phyloP scores from a whole-genome alignment of 1,140 invertebrate genomes.

The Nilaparvata lugens region DNA sequence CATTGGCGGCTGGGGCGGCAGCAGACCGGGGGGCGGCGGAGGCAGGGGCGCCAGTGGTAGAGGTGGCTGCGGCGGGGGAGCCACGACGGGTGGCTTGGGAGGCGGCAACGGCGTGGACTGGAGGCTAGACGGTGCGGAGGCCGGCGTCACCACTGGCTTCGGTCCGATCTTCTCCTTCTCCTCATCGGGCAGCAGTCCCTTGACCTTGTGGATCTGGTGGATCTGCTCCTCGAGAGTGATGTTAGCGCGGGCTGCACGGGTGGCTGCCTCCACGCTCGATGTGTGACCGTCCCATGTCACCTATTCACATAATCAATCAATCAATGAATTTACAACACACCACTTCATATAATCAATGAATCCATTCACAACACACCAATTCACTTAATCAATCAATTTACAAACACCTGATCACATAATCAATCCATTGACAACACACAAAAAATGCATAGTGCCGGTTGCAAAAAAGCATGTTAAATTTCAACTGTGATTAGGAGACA shows the following conservation, averaged over 20 bases:
- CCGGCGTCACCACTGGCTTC: constrained; percentile 48
- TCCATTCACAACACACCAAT: no score
- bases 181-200: constrained; percentile 86
- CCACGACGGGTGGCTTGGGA: constrained; percentile 29
- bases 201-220: constrained; percentile 92
- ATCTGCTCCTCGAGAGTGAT: constrained; percentile 96
- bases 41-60: constrained; percentile 32
- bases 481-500: no score
- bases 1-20: constrained; percentile 35
- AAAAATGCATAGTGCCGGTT: no score
- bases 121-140: constrained; percentile 28
- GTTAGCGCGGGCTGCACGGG: constrained; percentile 83
- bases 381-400: not conserved
- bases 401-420: no score
- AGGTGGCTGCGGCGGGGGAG: constrained; percentile 20
- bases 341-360: no score
- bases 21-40: constrained; percentile 43
- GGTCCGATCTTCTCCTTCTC: constrained; percentile 88
- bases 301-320: constrained; percentile 28
- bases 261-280: constrained; percentile 84
- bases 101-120: constrained; percentile 26
- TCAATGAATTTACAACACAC: no score
- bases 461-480: no score
- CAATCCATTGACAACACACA: no score
- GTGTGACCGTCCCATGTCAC: constrained; percentile 99